These are phyloP conservation scores for Palythoa caribaeorum DNA, from an alignment of 92 coral and sea anemone genomes.

Conservation along the genomic window DNA sequence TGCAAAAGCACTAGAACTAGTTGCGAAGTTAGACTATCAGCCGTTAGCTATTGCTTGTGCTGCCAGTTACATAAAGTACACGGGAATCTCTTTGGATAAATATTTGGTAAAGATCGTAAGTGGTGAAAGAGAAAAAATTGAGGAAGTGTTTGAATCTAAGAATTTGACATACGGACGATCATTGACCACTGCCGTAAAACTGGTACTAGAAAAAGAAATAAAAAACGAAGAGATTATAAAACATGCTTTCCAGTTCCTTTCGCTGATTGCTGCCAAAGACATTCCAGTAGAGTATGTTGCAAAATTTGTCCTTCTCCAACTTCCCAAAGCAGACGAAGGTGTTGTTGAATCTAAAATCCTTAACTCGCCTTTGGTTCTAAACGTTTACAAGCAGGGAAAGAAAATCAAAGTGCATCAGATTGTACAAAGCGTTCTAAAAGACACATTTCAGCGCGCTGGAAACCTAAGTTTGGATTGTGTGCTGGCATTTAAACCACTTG, in stretches of 20 bases:
- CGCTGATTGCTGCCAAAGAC: background rate
- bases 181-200: no score
- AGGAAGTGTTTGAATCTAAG: background rate
- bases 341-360: background rate
- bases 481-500: no score
- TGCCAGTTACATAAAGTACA: no score
- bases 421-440: background rate
- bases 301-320: background rate
- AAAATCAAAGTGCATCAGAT: background rate
- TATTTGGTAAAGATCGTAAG: background rate
- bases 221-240: background rate
- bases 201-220: no score
- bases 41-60: no score
- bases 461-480: no score
- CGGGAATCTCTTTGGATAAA: background rate
- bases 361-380: background rate
- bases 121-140: background rate
- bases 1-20: no score
- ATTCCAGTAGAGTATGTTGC: background rate
- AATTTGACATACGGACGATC: background rate
- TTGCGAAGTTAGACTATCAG: no score
- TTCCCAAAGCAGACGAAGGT: constrained; percentile 12
- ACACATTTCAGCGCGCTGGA: no score
- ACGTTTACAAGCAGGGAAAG: background rate
- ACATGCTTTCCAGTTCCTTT: constrained; percentile 3